Evolutionary conservation across 2,888 invertebrate genomes (phyloP), one percentile per base, ranked within the genome.

Genomic region (Pollenia labialis): DNA sequence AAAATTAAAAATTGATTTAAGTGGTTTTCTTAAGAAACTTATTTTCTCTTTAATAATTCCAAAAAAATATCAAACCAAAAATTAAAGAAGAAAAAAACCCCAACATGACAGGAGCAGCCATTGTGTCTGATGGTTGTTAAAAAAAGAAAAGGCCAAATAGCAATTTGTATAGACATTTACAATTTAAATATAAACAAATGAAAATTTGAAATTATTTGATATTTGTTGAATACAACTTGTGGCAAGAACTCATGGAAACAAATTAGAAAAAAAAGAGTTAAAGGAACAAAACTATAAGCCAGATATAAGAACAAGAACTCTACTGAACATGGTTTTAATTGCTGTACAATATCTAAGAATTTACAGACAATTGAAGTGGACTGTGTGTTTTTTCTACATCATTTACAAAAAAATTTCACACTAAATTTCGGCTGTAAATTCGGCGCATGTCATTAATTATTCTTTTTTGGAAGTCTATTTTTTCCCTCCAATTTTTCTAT

Each of bases 361-460:
- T 62, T 58, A 58, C 32, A 71, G 18, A 80, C 68, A 74, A 79
- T 81, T 87, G 68, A 74, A 84, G 76, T 87, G 81, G 80, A 58
- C 75, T 72, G 40, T 58, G 11, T 58, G 9, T 60, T 50, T 23
- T 60, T 50, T 44, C 44, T 2, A 18, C 23, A 54, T 32, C 23
- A n/a, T 56, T 66, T 52, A 40, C 11, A 9, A 56, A 56, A 56
- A 75, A 77, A 81, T 72, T 76, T 83, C 81, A 81, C 76, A 80
- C 85, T 85, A 81, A 66, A 60, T 85, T 64, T 77, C 74, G 23
- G 54, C 52, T 75, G 52, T 62, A 80, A 80, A 79, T 72, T 84
- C 81, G 84, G 87, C 81, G 77, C 87, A 84, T 84, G 84, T 77
- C 87, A 87, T 87, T 83, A 81, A 81, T 77, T 74, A 74, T 62